A percentile compares a stretch with the other conserved stretches of the same genome.
Conservation (phyloP, 2,888 invertebrate genomes). For the Loripinus fragilis region DNA sequence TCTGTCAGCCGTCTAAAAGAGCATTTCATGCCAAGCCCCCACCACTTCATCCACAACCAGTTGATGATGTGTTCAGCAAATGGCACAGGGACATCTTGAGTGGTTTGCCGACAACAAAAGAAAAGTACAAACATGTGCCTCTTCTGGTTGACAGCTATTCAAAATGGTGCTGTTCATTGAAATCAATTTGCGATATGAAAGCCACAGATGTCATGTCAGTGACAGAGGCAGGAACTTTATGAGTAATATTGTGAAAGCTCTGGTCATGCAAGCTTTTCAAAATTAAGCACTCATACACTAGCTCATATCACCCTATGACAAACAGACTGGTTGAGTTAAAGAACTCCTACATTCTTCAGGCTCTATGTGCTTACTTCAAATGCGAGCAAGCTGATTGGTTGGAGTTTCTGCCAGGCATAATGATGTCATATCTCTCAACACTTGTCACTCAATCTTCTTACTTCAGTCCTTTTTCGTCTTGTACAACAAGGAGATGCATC, state of each 20-base stretch:
- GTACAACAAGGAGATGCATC: constrained; percentile 45
- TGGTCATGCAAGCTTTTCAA: constrained; percentile 40
- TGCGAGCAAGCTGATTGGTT: constrained; percentile 48
- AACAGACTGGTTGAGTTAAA: constrained; percentile 51
- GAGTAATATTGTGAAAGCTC: constrained; percentile 40
- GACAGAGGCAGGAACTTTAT: constrained; percentile 48
- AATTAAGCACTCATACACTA: constrained; percentile 31
- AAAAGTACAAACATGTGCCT: constrained; percentile 49
- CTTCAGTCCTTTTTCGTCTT: constrained; percentile 38
- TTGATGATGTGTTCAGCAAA: constrained; percentile 33
- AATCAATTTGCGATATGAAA: constrained; percentile 39
- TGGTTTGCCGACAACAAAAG: constrained; percentile 36
- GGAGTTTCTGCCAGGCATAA: constrained; percentile 41
- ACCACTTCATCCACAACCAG: constrained; percentile 42
- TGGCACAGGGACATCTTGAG: constrained; percentile 54
- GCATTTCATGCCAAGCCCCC: constrained; percentile 30
- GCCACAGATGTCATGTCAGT: constrained; percentile 22
- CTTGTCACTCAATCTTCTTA: constrained; percentile 51
- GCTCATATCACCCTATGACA: constrained; percentile 53
- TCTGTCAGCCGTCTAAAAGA: constrained; percentile 46
- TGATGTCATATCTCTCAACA: constrained; percentile 53
- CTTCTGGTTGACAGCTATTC: constrained; percentile 54
- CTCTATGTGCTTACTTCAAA: constrained; percentile 45
- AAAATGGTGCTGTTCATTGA: constrained; percentile 48
- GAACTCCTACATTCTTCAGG: constrained; percentile 53